Percentiles rank a stretch among this genome's conserved stretches.
phyloP scores from a whole-genome alignment of 2,888 invertebrate species.

The Xylocampa areola region DNA sequence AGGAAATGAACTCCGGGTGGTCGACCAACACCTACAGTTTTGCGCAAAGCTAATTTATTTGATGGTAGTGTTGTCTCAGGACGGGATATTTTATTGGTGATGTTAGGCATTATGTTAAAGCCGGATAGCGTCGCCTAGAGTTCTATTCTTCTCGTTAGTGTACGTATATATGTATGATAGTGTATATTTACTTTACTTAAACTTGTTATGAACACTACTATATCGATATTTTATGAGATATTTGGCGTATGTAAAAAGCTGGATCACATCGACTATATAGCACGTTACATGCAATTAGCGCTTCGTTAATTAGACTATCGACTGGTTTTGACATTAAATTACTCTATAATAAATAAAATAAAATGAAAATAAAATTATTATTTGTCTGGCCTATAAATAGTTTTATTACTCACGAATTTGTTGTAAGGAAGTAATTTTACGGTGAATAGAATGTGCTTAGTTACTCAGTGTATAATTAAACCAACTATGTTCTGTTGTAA shows the following conservation, averaged over 20 bases:
- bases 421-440: slow-evolving; percentile 58
- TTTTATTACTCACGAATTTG: slow-evolving; percentile 54
- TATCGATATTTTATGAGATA: no score
- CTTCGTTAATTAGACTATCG: no score
- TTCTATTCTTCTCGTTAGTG: background rate
- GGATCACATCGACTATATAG: no score
- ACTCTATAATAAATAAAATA: slow-evolving; percentile 1
- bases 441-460: slow-evolving; percentile 32
- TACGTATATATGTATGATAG: no score
- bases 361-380: slow-evolving; percentile 27
- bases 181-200: no score
- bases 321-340: no score
- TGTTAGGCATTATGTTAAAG: slow-evolving; percentile 14
- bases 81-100: slow-evolving; percentile 23
- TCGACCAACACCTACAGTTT: slow-evolving; percentile 26
- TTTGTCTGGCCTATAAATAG: slow-evolving; percentile 21
- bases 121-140: background rate
- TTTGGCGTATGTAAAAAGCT: no score
- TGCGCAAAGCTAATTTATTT: slow-evolving; percentile 34
- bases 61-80: slow-evolving; percentile 5
- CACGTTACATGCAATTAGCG: no score
- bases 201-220: no score
- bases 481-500: slow-evolving; percentile 22
- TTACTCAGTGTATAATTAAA: slow-evolving; percentile 39
- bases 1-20: slow-evolving; percentile 45